Evolutionary conservation across 1,140 invertebrate species (phyloP), one percentile per base, ranked within the genome.

Genomic region (Drosophila subobscura): DNA sequence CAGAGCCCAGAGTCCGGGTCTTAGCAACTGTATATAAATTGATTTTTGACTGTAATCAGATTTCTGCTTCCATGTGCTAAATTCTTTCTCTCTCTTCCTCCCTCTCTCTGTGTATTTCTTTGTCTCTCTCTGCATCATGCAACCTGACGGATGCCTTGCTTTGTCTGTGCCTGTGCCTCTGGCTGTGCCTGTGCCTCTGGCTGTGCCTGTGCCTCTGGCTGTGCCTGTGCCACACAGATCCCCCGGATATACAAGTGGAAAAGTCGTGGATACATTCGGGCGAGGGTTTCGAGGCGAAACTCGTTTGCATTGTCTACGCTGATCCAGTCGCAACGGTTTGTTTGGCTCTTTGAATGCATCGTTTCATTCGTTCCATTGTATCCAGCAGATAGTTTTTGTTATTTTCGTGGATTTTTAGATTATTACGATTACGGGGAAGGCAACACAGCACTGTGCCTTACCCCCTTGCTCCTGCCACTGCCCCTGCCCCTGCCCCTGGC

Each of bases 251-350:
- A 44, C 93, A 94, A 77, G 95, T 95, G 72, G 93, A 95, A 72
- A 92, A 94, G 46, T 94, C 94, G 16, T 95, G 95, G 94, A 94
- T 96, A 14, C 95, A 96, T 88, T 94, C 95, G 0, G 95, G 95
- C 5, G 95, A 96, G 88, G 95, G 95, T 0, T 94, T 94, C 79
- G 93, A 95, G 81, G 95, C 95, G 5, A 94, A 95, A 75, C 91
- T 96, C 22, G 93, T 95, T 42, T 96, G 95, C 85, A 94, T 95
- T 37, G 95, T 96, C 7, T 94, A 95, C 58, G 94, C 94, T 29
- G 95, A 96, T 91, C 95, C 95, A 7, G 93, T 94, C 14, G 94
- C 95, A 49, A 94, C 95, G 92, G 95, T 95, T 92, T 92, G 80
- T 91, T 91, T 72, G 52, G 37, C 71, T 53, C 60, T 64, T 77